Percentiles rank a stretch among this genome's conserved stretches.
Evolutionary conservation across 2,888 invertebrate genomes (phyloP).

Genomic region (Plebejus argus): DNA sequence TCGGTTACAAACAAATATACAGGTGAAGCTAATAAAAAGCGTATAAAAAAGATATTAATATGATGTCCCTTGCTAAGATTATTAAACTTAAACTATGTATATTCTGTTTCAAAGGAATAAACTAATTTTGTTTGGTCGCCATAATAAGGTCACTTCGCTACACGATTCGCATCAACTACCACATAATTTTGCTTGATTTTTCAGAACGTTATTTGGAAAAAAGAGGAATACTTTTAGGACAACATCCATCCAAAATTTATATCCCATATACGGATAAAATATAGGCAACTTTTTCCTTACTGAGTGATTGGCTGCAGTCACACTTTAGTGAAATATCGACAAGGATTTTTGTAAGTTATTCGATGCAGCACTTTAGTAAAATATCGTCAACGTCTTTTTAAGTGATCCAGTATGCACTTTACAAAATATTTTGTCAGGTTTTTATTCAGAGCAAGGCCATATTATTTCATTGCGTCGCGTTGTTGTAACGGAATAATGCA

Average conservation of each 20-base stretch:
- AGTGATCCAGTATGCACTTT: not conserved
- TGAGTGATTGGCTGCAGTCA: slow-evolving; percentile 21
- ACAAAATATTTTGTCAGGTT: not conserved
- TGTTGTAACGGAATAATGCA: not conserved
- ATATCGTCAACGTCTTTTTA: slow-evolving; percentile 8
- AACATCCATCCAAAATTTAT: slow-evolving; percentile 17
- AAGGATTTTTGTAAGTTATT: slow-evolving; percentile 12
- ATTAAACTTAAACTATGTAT: too few species aligned
- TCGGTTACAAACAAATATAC: too few species aligned
- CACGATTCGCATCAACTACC: not conserved
- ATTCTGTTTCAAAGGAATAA: too few species aligned
- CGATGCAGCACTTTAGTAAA: slow-evolving; percentile 1
- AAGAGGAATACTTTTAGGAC: slow-evolving; percentile 12
- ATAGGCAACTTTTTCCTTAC: slow-evolving; percentile 9
- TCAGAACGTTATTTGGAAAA: not conserved
- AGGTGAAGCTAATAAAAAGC: too few species aligned
- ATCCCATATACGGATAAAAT: slow-evolving; percentile 14
- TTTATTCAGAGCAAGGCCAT: not conserved
- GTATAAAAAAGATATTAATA: too few species aligned
- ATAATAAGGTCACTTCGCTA: not conserved
- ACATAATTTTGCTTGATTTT: not conserved
- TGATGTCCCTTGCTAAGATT: too few species aligned
- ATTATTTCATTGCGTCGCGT: not conserved
- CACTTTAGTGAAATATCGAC: slow-evolving; percentile 9
- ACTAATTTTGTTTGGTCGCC: too few species aligned